A percentile compares a stretch with the other conserved stretches of the same genome.
phyloP scores from a whole-genome alignment of 2,888 invertebrate species.

The Gibbula magus region DNA sequence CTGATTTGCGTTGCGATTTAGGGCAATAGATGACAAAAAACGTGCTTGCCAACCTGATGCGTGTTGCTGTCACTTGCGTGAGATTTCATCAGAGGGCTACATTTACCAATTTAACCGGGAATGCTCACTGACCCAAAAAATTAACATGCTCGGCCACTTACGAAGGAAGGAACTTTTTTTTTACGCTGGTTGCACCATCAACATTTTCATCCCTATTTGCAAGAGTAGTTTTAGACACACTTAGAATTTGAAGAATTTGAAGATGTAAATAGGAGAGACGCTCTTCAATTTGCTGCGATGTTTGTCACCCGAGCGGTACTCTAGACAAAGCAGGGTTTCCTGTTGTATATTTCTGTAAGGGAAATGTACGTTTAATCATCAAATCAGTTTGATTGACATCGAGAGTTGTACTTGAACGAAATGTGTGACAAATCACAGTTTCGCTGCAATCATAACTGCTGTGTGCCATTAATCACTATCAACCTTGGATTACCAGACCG shows the following conservation, averaged over 20 bases:
- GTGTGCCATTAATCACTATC: no score
- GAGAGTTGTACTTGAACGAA: no score
- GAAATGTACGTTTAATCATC: not conserved
- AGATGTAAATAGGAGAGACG: not conserved
- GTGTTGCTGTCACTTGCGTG: not conserved
- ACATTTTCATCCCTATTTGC: not conserved
- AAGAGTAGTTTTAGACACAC: slow-evolving; percentile 15
- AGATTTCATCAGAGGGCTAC: not conserved
- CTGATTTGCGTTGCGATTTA: not conserved
- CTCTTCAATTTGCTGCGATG: not conserved
- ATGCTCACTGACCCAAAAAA: not conserved
- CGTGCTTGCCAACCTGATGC: not conserved
- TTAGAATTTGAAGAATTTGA: slow-evolving; percentile 6
- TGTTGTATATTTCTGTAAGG: no score
- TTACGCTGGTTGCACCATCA: not conserved
- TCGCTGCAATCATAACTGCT: no score
- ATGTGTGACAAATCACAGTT: no score
- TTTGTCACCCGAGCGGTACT: not conserved
- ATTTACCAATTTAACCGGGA: slow-evolving; percentile 9
- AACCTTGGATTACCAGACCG: no score
- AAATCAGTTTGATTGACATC: no score
- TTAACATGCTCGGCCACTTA: slow-evolving; percentile 3
- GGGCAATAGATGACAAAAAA: not conserved
- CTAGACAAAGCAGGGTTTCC: not conserved
- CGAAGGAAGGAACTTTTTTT: not conserved